These are phyloP conservation scores for Distichodus sexfasciatus DNA, from an alignment of 2,797 vertebrate genomes.

Conservation along the genomic window DNA sequence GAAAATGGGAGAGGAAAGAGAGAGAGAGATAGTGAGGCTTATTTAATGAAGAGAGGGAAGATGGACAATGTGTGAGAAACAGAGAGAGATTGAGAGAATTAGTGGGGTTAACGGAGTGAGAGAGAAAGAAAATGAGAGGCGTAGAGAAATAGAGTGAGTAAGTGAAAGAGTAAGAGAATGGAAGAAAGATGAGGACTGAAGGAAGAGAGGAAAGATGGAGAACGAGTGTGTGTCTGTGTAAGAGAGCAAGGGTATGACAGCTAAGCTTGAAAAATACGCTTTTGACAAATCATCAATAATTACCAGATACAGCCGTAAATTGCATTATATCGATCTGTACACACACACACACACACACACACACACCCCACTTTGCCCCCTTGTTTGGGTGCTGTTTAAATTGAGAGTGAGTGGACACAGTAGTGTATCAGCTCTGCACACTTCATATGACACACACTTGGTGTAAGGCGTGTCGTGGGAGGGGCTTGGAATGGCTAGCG, in stretches of 20 bases:
- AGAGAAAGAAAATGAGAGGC: constrained; percentile 36
- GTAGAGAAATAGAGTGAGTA: background rate
- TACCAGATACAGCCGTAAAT: constrained; percentile 70
- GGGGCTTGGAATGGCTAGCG: too few relatives aligned
- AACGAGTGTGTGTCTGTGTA: background rate
- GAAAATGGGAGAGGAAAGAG: background rate
- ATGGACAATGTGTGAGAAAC: background rate
- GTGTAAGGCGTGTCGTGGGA: too few relatives aligned
- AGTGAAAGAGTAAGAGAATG: background rate
- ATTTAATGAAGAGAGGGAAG: too few relatives aligned
- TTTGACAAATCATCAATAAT: constrained; percentile 74
- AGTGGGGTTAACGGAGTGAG: background rate
- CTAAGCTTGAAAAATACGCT: background rate
- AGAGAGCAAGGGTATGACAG: background rate
- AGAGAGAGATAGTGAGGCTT: background rate
- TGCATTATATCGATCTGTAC: constrained; percentile 69
- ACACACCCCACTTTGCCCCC: constrained; percentile 18
- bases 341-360: constrained; percentile 19
- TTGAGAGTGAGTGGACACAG: constrained; percentile 60
- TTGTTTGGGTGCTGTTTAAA: constrained; percentile 61
- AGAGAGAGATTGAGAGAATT: too few relatives aligned
- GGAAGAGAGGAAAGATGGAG: constrained; percentile 34
- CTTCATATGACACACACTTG: too few relatives aligned
- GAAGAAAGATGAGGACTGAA: background rate
- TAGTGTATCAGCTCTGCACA: too few relatives aligned